phyloP scores from a whole-genome alignment of 2,888 invertebrate genomes.

The Chrysodeixis includens region DNA sequence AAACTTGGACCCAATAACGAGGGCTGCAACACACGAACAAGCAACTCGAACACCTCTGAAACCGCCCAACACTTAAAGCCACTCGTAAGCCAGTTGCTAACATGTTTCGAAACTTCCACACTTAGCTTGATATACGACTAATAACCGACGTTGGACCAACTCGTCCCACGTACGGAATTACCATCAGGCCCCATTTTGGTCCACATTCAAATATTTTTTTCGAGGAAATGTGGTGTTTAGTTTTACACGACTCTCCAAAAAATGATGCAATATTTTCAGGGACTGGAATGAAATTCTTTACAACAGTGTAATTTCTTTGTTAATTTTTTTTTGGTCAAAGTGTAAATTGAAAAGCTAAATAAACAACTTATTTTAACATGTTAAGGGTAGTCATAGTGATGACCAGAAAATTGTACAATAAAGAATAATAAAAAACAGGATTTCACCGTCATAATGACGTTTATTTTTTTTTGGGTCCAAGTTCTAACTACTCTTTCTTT shows the following conservation, averaged over 20 bases:
- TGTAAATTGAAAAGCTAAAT: too few relatives aligned
- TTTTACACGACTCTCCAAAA: background rate
- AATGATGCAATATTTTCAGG: too few relatives aligned
- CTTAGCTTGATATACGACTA: slow-evolving; percentile 71
- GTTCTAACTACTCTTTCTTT: too few relatives aligned
- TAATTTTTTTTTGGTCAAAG: too few relatives aligned
- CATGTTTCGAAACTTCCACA: slow-evolving; percentile 65
- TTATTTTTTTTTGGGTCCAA: too few relatives aligned
- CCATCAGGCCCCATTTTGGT: slow-evolving; percentile 42
- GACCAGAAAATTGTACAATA: too few relatives aligned
- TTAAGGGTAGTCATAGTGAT: too few relatives aligned
- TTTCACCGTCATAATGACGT: too few relatives aligned
- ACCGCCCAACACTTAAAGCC: slow-evolving; percentile 41
- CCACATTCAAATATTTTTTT: slow-evolving; percentile 32
- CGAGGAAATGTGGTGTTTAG: background rate
- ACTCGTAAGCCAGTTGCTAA: slow-evolving; percentile 53
- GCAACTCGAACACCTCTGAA: slow-evolving; percentile 47
- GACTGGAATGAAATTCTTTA: too few relatives aligned
- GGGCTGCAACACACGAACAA: slow-evolving; percentile 29
- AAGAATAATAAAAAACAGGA: too few relatives aligned
- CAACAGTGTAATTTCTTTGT: too few relatives aligned
- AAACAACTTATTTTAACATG: too few relatives aligned
- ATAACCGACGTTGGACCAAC: slow-evolving; percentile 50
- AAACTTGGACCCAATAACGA: slow-evolving; percentile 35
- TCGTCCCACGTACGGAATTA: slow-evolving; percentile 43